phyloP scores from a whole-genome alignment of 2,888 invertebrate genomes.

The Oegoconia quadripuncta region DNA sequence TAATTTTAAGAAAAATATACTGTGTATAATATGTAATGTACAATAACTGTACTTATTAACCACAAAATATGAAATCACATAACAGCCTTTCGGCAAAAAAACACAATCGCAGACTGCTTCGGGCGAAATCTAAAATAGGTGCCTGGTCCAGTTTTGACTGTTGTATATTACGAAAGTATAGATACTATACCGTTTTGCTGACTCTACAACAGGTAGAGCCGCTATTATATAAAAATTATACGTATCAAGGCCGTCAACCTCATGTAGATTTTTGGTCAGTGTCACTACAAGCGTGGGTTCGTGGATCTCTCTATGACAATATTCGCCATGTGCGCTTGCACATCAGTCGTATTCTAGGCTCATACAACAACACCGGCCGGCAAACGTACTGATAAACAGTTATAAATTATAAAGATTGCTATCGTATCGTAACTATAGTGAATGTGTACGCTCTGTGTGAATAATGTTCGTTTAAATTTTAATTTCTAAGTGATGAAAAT shows the following conservation, averaged over 20 bases:
- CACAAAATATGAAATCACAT: no score
- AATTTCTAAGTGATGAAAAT: conserved; percentile 1
- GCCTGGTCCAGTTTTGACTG: no score
- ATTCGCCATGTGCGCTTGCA: conserved; percentile 59
- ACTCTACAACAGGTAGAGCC: conserved; percentile 40
- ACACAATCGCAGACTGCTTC: no score
- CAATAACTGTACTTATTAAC: no score
- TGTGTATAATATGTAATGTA: no score
- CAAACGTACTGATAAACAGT: conserved; percentile 12
- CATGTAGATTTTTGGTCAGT: conserved; percentile 29
- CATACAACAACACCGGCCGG: conserved; percentile 5
- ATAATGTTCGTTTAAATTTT: no score
- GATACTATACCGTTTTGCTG: conserved; percentile 24
- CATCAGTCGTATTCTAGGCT: conserved; percentile 26
- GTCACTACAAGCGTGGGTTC: conserved; percentile 15
- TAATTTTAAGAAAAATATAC: no score
- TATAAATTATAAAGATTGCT: conserved; percentile 3
- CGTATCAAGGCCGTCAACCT: conserved; percentile 57
- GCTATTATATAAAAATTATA: conserved; percentile 30
- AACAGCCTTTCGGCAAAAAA: no score
- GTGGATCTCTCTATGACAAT: conserved; percentile 44
- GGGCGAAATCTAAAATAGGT: no score
- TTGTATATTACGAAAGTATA: no score
- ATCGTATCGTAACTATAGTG: no score
- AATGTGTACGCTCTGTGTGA: no score